These are phyloP conservation scores for Egretta garzetta DNA, from an alignment of 2,113 vertebrate species.

Conservation along the genomic window DNA sequence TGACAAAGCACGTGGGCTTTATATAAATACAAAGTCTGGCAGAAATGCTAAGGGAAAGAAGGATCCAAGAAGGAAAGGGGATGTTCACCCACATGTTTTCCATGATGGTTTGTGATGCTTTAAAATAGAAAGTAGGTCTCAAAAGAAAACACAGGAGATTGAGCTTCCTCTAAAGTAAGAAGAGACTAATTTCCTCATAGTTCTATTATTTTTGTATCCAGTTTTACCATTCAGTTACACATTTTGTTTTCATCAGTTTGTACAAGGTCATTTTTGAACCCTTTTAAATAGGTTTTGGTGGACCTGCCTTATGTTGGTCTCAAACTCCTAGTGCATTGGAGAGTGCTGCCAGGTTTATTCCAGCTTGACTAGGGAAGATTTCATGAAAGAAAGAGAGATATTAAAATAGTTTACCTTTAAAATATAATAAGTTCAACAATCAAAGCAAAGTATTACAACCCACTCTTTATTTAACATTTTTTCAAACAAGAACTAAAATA, in stretches of 20 bases:
- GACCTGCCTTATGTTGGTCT: accelerated
- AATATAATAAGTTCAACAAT: background rate
- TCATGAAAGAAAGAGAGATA: background rate
- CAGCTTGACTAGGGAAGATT: background rate
- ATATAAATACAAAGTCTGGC: background rate
- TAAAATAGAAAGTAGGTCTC: background rate
- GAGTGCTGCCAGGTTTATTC: background rate
- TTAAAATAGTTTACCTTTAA: background rate
- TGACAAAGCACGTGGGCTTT: background rate
- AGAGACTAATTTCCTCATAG: background rate
- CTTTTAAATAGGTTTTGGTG: background rate
- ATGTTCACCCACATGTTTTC: background rate
- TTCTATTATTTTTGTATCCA: background rate
- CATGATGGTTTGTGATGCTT: accelerated
- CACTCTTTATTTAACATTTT: background rate
- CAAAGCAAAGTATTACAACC: background rate
- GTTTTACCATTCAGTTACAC: background rate
- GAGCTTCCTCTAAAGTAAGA: background rate
- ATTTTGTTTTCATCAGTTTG: background rate
- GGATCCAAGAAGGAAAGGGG: background rate
- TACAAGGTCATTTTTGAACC: background rate
- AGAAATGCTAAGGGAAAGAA: background rate
- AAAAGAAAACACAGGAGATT: background rate
- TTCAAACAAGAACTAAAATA: background rate
- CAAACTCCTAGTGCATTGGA: background rate